Conservation (phyloP, 2,888 invertebrate genomes). For the Silvanus unidentatus region DNA sequence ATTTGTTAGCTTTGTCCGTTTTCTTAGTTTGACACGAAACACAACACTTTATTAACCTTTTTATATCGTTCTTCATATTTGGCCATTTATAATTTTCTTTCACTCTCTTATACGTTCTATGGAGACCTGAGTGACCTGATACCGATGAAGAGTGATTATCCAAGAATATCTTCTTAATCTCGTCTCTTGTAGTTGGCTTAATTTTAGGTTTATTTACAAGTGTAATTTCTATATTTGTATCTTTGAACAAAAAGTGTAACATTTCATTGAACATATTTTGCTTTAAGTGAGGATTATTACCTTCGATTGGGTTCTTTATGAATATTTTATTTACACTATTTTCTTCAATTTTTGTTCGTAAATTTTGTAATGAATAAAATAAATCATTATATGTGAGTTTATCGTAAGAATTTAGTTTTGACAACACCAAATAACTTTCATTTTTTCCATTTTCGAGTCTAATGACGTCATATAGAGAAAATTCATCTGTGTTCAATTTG, state of each 20-base stretch:
- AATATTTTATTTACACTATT: constrained; percentile 24
- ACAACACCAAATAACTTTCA: no score
- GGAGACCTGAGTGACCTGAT: constrained; percentile 8
- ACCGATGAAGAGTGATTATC: constrained; percentile 7
- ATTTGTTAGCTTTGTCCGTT: constrained; percentile 14
- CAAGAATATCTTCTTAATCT: constrained; percentile 7
- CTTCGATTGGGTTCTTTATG: constrained; percentile 5
- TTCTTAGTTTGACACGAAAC: constrained; percentile 22
- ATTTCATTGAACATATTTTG: constrained; percentile 4
- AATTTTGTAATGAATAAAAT: no score
- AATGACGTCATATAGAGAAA: no score
- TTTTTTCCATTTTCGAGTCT: no score
- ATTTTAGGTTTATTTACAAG: constrained; percentile 3
- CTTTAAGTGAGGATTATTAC: constrained; percentile 6
- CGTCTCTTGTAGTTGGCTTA: neutral
- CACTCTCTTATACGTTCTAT: constrained; percentile 7
- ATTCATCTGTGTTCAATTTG: no score
- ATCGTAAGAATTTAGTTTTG: no score
- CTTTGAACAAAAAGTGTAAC: constrained; percentile 5
- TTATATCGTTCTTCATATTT: neutral
- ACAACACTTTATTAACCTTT: neutral
- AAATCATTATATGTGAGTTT: no score
- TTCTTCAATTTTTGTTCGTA: no score
- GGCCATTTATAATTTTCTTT: constrained; percentile 3
- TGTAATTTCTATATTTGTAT: constrained; percentile 2